Evolutionary conservation across 2,888 invertebrate species (phyloP).

Genomic region (Synergus gifuensis): DNA sequence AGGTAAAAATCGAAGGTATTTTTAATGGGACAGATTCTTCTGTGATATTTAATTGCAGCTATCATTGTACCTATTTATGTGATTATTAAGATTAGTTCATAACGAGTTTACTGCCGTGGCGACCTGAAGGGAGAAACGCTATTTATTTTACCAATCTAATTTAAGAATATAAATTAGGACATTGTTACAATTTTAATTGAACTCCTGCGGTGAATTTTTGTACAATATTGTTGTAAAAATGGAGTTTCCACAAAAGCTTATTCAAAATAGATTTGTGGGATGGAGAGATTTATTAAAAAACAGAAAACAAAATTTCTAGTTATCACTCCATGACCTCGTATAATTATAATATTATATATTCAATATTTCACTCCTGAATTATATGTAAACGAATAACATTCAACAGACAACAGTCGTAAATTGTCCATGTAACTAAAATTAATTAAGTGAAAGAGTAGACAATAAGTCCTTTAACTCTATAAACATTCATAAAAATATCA

Average conservation of each 20-base stretch:
- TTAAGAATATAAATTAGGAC: slow-evolving; percentile 17
- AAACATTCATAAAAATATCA: slow-evolving; percentile 9
- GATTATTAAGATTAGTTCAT: slow-evolving; percentile 22
- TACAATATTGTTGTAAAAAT: slow-evolving; percentile 39
- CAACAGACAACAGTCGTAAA: background rate
- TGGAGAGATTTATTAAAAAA: slow-evolving; percentile 33
- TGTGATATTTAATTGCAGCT: background rate
- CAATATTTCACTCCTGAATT: background rate
- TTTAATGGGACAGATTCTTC: background rate
- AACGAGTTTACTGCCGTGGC: slow-evolving; percentile 4
- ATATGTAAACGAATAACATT: background rate
- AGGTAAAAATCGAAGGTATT: background rate
- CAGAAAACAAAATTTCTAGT: background rate
- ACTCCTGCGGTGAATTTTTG: slow-evolving; percentile 23
- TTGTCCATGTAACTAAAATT: background rate
- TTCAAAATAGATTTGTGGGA: slow-evolving; percentile 2
- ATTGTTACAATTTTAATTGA: slow-evolving; percentile 23
- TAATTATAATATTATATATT: background rate
- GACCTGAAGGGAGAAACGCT: slow-evolving; percentile 21
- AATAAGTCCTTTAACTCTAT: background rate
- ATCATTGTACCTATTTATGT: slow-evolving; percentile 24
- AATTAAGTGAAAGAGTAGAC: background rate
- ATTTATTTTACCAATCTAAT: slow-evolving; percentile 28
- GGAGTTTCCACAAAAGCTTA: background rate
- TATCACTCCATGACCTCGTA: background rate